phyloP scores from a whole-genome alignment of 1,140 invertebrate genomes.

The Acromyrmex echinatior region DNA sequence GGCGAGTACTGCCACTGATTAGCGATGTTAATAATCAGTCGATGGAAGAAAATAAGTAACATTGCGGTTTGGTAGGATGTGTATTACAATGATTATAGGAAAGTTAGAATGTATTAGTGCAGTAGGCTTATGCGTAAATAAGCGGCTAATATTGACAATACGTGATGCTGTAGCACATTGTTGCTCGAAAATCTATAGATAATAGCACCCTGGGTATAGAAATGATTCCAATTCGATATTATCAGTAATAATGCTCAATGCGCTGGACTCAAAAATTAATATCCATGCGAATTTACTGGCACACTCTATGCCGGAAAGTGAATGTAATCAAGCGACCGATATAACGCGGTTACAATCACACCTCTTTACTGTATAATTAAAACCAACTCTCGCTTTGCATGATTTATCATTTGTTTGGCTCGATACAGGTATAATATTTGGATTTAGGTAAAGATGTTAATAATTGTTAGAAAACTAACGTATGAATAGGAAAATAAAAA shows the following conservation, averaged over 20 bases:
- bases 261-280: slow-evolving; percentile 77
- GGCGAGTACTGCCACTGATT: slow-evolving; percentile 14
- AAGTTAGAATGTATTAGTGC: slow-evolving; percentile 22
- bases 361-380: slow-evolving; percentile 80
- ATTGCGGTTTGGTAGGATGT: neutral
- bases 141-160: slow-evolving; percentile 47
- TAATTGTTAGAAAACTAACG: neutral
- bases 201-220: slow-evolving; percentile 49
- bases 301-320: slow-evolving; percentile 68
- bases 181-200: slow-evolving; percentile 60
- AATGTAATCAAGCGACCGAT: slow-evolving; percentile 78
- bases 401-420: slow-evolving; percentile 63
- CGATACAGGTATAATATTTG: neutral
- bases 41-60: slow-evolving; percentile 55
- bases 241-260: slow-evolving; percentile 68
- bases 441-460: slow-evolving; percentile 16
- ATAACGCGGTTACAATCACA: slow-evolving; percentile 75
- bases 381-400: slow-evolving; percentile 62
- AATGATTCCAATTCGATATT: slow-evolving; percentile 72
- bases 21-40: slow-evolving; percentile 35
- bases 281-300: slow-evolving; percentile 67
- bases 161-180: slow-evolving; percentile 18
- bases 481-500: slow-evolving; percentile 12
- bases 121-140: slow-evolving; percentile 49
- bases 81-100: slow-evolving; percentile 23